Conservation (phyloP, 2,888 invertebrate species). For the Macrophya alboannulata region DNA sequence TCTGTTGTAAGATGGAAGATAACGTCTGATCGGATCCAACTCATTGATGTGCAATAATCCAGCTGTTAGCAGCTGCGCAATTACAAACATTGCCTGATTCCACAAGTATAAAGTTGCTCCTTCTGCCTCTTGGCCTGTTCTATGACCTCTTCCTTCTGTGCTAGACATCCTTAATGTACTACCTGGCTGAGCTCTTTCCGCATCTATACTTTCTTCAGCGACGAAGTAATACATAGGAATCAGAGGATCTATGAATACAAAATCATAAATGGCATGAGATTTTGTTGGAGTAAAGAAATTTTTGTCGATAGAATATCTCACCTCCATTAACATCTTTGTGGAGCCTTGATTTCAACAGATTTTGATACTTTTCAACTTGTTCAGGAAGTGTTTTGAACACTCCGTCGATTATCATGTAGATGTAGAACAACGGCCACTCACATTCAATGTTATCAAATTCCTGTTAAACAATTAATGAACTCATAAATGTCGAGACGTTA, state of each 20-base stretch:
- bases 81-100: constrained; percentile 98
- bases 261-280: constrained; percentile 36
- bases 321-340: constrained; percentile 92
- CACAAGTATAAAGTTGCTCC: constrained; percentile 81
- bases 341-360: constrained; percentile 90
- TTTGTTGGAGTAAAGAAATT: constrained; percentile 32
- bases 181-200: constrained; percentile 87
- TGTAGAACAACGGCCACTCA: constrained; percentile 98
- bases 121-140: constrained; percentile 68
- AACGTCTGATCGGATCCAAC: constrained; percentile 96
- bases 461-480: constrained; percentile 74
- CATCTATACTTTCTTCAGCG: constrained; percentile 87
- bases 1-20: constrained; percentile 97
- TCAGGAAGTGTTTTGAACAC: constrained; percentile 93
- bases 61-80: constrained; percentile 95
- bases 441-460: constrained; percentile 98
- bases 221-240: constrained; percentile 98
- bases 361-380: constrained; percentile 96
- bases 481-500: neutral
- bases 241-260: constrained; percentile 87
- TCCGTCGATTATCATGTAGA: constrained; percentile 98
- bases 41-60: constrained; percentile 96
- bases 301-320: constrained; percentile 71
- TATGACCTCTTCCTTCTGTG: constrained; percentile 81
- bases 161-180: constrained; percentile 85